A percentile compares a stretch with the other conserved stretches of the same genome.
Conservation (phyloP, 2,797 vertebrate species). For the Micropoecilia bifurca region DNA sequence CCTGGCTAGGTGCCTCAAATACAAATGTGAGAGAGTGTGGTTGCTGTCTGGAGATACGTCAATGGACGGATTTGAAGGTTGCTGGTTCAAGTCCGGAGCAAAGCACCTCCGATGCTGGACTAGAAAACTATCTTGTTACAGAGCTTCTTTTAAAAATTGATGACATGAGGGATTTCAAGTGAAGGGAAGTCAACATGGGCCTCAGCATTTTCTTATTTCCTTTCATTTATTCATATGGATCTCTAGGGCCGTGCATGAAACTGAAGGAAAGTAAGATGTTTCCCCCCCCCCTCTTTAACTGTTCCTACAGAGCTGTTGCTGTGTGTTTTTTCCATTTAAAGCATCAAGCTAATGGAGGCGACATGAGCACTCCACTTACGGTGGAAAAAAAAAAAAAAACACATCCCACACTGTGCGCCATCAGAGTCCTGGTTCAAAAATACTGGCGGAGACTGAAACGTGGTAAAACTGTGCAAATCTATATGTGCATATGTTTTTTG, state of each 20-base stretch:
- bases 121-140: conserved; percentile 37
- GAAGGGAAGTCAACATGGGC: conserved; percentile 36
- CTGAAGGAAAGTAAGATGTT: neutral
- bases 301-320: conserved; percentile 14
- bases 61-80: conserved; percentile 41
- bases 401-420: conserved; percentile 17
- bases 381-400: conserved; percentile 9
- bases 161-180: conserved; percentile 47
- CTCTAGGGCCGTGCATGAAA: neutral
- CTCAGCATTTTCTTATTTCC: conserved; percentile 17
- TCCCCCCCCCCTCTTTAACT: neutral
- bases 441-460: conserved; percentile 28
- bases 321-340: conserved; percentile 10
- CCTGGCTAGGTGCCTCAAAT: conserved; percentile 29
- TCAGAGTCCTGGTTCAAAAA: conserved; percentile 32
- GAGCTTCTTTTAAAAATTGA: conserved; percentile 45
- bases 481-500: neutral
- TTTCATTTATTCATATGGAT: conserved; percentile 14
- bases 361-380: conserved; percentile 27
- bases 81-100: conserved; percentile 47
- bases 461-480: neutral
- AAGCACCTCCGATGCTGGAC: conserved; percentile 26
- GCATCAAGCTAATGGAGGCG: conserved; percentile 42
- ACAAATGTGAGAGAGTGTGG: conserved; percentile 36
- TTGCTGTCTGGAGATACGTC: conserved; percentile 19